A percentile compares a stretch with the other conserved stretches of the same genome.
These are phyloP conservation scores for Drosophila meridiana DNA, from an alignment of 2,888 invertebrate genomes.

Conservation along the genomic window DNA sequence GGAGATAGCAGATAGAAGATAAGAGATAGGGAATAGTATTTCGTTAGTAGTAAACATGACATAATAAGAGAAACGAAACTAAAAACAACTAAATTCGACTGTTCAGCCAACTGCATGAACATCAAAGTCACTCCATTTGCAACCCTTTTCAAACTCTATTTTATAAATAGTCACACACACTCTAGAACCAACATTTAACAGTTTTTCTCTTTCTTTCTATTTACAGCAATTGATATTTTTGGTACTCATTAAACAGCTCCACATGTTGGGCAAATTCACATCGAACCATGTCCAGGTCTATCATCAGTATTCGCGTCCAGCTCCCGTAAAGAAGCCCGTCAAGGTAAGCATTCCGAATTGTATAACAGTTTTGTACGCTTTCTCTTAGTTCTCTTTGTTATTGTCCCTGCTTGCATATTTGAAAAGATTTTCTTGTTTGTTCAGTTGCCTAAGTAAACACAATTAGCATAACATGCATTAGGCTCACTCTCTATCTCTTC, in stretches of 20 bases:
- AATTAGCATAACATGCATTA: slow-evolving; percentile 68
- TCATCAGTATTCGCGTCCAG: slow-evolving; percentile 82
- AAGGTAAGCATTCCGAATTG: slow-evolving; percentile 67
- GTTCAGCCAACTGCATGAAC: slow-evolving; percentile 33
- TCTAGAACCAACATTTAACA: slow-evolving; percentile 2
- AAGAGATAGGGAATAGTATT: neutral
- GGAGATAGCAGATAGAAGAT: too few species aligned
- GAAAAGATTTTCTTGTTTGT: slow-evolving; percentile 44
- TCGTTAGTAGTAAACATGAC: neutral
- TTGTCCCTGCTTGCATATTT: slow-evolving; percentile 43
- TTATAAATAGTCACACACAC: slow-evolving; percentile 3
- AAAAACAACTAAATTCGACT: neutral
- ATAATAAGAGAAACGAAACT: neutral
- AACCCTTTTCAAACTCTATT: slow-evolving; percentile 1
- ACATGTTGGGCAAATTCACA: slow-evolving; percentile 84
- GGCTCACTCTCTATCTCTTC: neutral
- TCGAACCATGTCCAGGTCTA: slow-evolving; percentile 83
- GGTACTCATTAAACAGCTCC: slow-evolving; percentile 21
- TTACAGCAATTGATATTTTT: slow-evolving; percentile 38
- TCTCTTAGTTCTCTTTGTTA: slow-evolving; percentile 19
- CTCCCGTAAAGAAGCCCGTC: slow-evolving; percentile 79
- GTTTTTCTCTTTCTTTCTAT: slow-evolving; percentile 4
- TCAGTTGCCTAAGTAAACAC: slow-evolving; percentile 68
- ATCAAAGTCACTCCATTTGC: slow-evolving; percentile 25
- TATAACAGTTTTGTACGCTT: neutral